Evolutionary conservation across 2,797 vertebrate species (phyloP), one percentile per base, ranked within the genome.

Genomic region (Characodon lateralis): DNA sequence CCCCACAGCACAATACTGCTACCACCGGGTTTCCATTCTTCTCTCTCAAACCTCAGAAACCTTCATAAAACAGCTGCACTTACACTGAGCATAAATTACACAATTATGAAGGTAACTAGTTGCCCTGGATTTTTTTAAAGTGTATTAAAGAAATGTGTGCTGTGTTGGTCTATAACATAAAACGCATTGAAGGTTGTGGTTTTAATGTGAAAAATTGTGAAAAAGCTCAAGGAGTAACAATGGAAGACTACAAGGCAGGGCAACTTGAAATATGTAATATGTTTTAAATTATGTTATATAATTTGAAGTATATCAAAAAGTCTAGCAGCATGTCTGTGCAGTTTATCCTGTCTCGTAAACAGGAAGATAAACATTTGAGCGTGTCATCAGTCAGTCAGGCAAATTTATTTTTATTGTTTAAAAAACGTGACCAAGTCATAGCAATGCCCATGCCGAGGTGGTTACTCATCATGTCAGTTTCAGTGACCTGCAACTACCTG

Each of bases 311-410:
- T 16, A 28, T 68, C 12, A 59, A 6, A 76, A 50, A 16, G 39
- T 48, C 50, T 35, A 7, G 8, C 43, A 28, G 2, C 48, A 3
- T 74, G 6, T 18, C 70, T 1, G 20, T 55, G 72, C 28, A 18
- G n/a, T 26, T 73, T 26, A 31, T 56, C 28, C 26, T 58, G 53
- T 14, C 20, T 72, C 10, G 6, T 28, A 78, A 83, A 78, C 66
- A 72, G 1, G 9, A 12, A 46, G 12, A n/a, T 53, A 73, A 83
- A 48, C n/a, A 43, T 22, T 2, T 48, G 24, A 76, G 48, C 14
- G 43, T 3, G 4, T n/a, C n/a, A n/a, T 35, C 35, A 35, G 35
- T 35, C 35, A 35, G 35, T 35, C 35, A 61, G 46, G 31, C 0
- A 31, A 22, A 26, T 43, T 66, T 12, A 63, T 63, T 59, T 16